phyloP scores from a whole-genome alignment of 1,140 invertebrate genomes.

The Drosophila rufa region DNA sequence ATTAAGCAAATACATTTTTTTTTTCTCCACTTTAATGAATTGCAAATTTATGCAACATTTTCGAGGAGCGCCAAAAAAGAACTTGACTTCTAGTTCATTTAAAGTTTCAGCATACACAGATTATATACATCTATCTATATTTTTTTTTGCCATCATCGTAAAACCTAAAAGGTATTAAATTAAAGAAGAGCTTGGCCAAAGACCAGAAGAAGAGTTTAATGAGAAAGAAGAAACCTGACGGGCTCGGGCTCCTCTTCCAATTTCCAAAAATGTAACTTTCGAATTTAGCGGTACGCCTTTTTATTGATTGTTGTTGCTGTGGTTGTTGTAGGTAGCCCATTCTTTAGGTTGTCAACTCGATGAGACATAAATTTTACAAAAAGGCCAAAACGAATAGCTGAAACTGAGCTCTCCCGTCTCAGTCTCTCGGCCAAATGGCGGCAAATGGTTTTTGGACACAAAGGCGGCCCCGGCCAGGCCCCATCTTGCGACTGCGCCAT shows the following conservation, averaged over 20 bases:
- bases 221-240: conserved; percentile 81
- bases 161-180: conserved; percentile 80
- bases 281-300: conserved; percentile 83
- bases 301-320: conserved; percentile 67
- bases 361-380: conserved; percentile 81
- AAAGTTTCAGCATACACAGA: conserved; percentile 29
- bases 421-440: conserved; percentile 66
- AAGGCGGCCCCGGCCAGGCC: conserved; percentile 46
- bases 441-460: conserved; percentile 71
- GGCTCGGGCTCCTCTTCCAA: conserved; percentile 45
- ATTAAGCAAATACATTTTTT: conserved; percentile 67
- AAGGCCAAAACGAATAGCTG: conserved; percentile 70
- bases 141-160: conserved; percentile 58
- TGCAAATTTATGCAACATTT: conserved; percentile 76
- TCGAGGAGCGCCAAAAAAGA: conserved; percentile 78
- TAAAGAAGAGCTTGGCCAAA: conserved; percentile 52
- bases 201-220: conserved; percentile 73
- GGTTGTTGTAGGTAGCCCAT: conserved; percentile 66
- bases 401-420: conserved; percentile 45
- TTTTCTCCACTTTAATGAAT: conserved; percentile 61
- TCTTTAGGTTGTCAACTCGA: conserved; percentile 82
- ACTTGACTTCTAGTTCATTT: conserved; percentile 83
- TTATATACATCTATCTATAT: conserved; percentile 34
- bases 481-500: conserved; percentile 59
- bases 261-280: conserved; percentile 84